Base-by-base conservation (phyloP, 2,113 vertebrate genomes). In the Limanda limanda region DNA sequence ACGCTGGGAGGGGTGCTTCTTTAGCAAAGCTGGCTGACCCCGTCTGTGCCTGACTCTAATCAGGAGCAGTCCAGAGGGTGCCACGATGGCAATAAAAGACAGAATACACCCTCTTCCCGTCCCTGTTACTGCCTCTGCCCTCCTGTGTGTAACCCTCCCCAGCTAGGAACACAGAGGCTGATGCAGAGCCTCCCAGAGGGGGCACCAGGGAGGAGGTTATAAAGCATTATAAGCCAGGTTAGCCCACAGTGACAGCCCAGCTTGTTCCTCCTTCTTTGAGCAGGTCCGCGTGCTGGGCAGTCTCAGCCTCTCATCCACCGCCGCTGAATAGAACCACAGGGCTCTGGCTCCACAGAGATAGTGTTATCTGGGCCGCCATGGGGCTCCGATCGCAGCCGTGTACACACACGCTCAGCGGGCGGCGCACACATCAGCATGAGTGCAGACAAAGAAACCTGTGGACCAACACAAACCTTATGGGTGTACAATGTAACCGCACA, bases 261-360 rank as follows among this genome's bases (percentile, higher is more conserved):
- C 85, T 86, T 87, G 84, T 83, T 88, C 74, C 86, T 84, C 67
- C 82, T 84, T 25, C 79, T 88, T 89, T 89, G 76, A 87, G 82
- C 67, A 86, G 79, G 91, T 92, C 91, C 90, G 88, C 85, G 74
- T 91, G 90, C 92, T 92, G 91, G 78, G 91, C 84, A 76, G 82
- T 35, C 82, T 72, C 68, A 71, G 85, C 76, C 82, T 85, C 86
- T 89, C 85, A 78, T 79, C 86, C 89, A 25, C 55, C 31, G 3
- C 0, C 0, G 14, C 55, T 93, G 90, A 93, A 93, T 92, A 89
- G 92, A 92, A 83, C 89, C 73, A 15, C 74, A 10, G 89, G 90
- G 60, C 89, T 88, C 92, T 92, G 92, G 89, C 83, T 89, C 90
- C 91, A 77, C 86, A 84, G 86, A 92, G 92, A 93, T 93, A 93